phyloP scores from a whole-genome alignment of 2,797 vertebrate genomes.

The Phalloptychus januarius region DNA sequence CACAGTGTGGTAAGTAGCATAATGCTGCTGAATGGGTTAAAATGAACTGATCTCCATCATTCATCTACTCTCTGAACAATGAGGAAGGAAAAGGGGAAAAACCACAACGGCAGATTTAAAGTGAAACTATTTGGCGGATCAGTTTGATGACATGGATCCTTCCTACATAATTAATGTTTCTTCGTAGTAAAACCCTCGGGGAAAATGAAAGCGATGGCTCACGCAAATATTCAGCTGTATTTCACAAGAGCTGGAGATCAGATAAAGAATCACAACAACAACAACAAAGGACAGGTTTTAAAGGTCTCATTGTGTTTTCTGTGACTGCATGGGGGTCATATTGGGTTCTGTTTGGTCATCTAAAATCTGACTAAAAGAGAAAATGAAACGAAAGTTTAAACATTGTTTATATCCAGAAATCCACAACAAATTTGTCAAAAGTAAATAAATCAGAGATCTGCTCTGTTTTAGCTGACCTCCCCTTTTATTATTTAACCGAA shows the following conservation, averaged over 20 bases:
- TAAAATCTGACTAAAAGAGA: neutral
- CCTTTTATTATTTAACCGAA: neutral
- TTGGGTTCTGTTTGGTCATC: neutral
- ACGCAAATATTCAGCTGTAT: neutral
- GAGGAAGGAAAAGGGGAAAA: neutral
- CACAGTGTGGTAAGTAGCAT: neutral
- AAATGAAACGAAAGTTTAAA: neutral
- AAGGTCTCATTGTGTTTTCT: neutral
- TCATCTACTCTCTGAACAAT: neutral
- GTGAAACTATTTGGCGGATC: neutral
- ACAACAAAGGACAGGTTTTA: neutral
- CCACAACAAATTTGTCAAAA: neutral
- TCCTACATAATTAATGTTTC: neutral
- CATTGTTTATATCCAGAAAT: neutral
- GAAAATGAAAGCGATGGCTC: neutral
- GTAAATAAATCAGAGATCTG: neutral
- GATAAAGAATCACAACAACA: neutral
- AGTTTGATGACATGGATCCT: neutral
- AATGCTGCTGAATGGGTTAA: neutral
- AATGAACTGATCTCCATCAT: neutral
- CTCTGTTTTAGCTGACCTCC: neutral
- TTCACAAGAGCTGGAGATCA: neutral
- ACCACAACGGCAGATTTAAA: neutral
- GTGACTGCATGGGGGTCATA: neutral
- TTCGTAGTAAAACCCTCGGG: neutral